Evolutionary conservation across 2,113 vertebrate genomes (phyloP).

Genomic region (Semnornis frantzii): DNA sequence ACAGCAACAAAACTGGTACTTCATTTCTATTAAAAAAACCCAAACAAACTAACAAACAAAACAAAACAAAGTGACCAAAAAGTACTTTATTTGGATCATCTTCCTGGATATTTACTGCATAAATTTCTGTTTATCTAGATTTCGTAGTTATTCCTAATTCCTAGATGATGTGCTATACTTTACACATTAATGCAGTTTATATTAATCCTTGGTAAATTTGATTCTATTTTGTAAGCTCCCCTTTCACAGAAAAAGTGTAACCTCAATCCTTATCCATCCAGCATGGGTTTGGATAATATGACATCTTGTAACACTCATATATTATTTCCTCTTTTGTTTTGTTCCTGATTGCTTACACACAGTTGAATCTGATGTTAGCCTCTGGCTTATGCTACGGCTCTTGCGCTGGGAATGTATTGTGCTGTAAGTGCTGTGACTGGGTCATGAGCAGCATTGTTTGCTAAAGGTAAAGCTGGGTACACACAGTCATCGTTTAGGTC

Average conservation of each 20-base stretch:
- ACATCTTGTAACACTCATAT: not conserved
- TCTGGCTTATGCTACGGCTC: not conserved
- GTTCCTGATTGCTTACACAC: not conserved
- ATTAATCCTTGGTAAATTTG: not conserved
- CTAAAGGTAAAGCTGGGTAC: slow-evolving; percentile 15
- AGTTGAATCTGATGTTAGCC: not conserved
- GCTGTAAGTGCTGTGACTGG: not conserved
- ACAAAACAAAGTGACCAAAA: not conserved
- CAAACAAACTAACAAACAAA: too few species aligned
- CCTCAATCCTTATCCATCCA: not conserved
- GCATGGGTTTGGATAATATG: not conserved
- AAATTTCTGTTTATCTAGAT: not conserved
- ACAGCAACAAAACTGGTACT: not conserved
- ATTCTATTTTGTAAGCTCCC: not conserved
- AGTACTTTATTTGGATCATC: not conserved
- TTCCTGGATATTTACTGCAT: not conserved
- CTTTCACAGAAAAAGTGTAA: not conserved
- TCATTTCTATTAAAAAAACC: not conserved
- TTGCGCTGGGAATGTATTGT: not conserved
- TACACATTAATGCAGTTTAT: not conserved
- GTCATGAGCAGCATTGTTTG: slow-evolving; percentile 42
- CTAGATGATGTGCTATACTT: not conserved
- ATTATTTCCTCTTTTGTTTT: not conserved
- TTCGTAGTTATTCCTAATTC: not conserved
- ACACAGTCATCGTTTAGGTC: not conserved